phyloP scores from a whole-genome alignment of 2,113 vertebrate genomes.

The Anarrhichthys ocellatus region DNA sequence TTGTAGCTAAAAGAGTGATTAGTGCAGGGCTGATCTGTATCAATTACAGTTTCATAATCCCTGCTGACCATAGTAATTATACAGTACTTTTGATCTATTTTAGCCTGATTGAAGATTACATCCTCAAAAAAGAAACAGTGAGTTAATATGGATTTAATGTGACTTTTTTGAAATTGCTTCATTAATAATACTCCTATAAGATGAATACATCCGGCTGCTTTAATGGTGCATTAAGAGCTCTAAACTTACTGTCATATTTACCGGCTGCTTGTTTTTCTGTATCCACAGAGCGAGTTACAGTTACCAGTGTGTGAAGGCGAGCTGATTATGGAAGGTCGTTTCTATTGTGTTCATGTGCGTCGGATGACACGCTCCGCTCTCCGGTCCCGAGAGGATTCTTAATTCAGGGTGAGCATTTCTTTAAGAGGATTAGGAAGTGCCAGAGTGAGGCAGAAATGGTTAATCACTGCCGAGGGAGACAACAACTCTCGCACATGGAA shows the following conservation, averaged over 20 bases:
- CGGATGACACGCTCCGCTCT: slow-evolving; percentile 31
- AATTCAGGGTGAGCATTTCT: slow-evolving; percentile 34
- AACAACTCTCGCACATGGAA: slow-evolving; percentile 22
- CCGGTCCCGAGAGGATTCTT: slow-evolving; percentile 40
- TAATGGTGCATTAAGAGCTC: slow-evolving; percentile 22
- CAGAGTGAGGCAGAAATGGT: slow-evolving; percentile 30
- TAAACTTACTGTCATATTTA: not conserved
- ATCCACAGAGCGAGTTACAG: not conserved
- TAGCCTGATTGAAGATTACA: slow-evolving; percentile 79
- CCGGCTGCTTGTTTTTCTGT: not conserved
- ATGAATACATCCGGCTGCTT: slow-evolving; percentile 25
- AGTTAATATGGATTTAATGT: slow-evolving; percentile 75
- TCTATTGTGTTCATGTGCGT: slow-evolving; percentile 13
- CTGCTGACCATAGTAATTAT: slow-evolving; percentile 81
- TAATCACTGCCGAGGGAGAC: slow-evolving; percentile 22
- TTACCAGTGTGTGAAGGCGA: slow-evolving; percentile 18
- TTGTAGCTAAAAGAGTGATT: slow-evolving; percentile 79
- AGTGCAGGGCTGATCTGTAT: slow-evolving; percentile 79
- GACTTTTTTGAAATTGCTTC: slow-evolving; percentile 60
- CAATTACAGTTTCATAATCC: slow-evolving; percentile 80
- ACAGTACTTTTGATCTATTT: slow-evolving; percentile 77
- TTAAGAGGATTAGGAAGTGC: slow-evolving; percentile 59
- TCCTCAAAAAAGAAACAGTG: slow-evolving; percentile 63
- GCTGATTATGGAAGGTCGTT: slow-evolving; percentile 15
- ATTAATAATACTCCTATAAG: slow-evolving; percentile 61